Base-by-base conservation (phyloP, 2,113 vertebrate genomes). In the Seriola quinqueradiata region DNA sequence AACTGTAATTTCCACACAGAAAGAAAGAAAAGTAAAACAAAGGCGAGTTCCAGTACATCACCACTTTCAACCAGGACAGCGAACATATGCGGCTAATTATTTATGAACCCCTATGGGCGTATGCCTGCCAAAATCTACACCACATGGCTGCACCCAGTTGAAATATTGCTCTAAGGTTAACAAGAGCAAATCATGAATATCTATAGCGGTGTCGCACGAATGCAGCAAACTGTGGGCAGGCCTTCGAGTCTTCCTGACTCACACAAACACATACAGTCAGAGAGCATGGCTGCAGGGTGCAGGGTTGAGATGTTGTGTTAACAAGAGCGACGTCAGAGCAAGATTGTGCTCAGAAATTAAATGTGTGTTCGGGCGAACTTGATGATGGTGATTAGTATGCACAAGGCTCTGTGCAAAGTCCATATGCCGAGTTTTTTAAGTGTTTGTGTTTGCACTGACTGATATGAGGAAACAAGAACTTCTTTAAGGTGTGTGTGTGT, bases 131-230 rank as follows among this genome's bases (percentile, higher is more conserved):
- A 87, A 85, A 79, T 64, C 78, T 67, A 81, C 89, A 83, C 68
- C 16, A 59, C 57, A 64, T 21, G 28, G 58, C 79, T 70, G 67
- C 64, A 69, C 57, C 59, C 38, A 54, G 71, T 70, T 90, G 73
- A 91, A 87, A 76, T 86, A 87, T 85, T 52, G 87, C 72, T 88
- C 79, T 72, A 70, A 85, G 84, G 88, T 92, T 89, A 89, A 86
- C 79, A 85, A 87, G 89, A 89, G 84, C 76, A 83, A 83, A 50
- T 89, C 69, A 34, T 71, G 74, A 80, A 85, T 83, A 83, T 87
- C 73, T 82, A 5, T 50, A 54, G 77, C 66, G 21, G 52, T 57
- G 48, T 76, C 59, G 48, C 23, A 82, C 28, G 70, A 72, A 55
- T n/a, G 71, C 63, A 87, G 69, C 72, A 77, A 70, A 73, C 83